Evolutionary conservation across 2,888 invertebrate species (phyloP), one percentile per base, ranked within the genome.

Genomic region (Drosophila neutralis): DNA sequence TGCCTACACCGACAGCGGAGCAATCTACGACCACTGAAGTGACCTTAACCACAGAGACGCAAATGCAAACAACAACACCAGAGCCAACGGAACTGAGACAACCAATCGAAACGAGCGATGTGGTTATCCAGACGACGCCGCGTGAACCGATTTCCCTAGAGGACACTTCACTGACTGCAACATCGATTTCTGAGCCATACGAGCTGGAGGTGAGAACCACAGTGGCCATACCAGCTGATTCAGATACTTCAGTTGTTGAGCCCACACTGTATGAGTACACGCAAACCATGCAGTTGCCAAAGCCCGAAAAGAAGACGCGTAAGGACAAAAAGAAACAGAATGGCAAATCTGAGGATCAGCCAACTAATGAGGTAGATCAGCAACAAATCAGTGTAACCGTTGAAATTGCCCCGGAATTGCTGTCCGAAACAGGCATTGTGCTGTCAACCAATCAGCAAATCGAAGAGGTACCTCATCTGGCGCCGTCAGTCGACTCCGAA

Each of bases 201-300:
- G 92, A 92, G 58, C 73, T 92, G 36, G 91, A 93, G 78, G 91
- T 93, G 35, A 86, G 95, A 92, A 96, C 96, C 18, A 94, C 95
- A 33, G 95, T 96, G 4, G 94, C 95, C 75, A 91, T 94, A 21
- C 93, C 94, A 13, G 92, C 93, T 40, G 94, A 95, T 59, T 94
- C 94, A 0, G 94, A 95, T 69, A 69, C 87, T 42, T 91, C 91
- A 1, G 69, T 89, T 31, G 78, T 77, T 8, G 91, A 92, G 58
- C 91, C 91, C 1, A 71, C 91, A 2, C 61, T 92, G 0, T 91
- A 89, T 53, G 91, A 92, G 60, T 92, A 92, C 69, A 91, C 87
- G 1, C 89, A 93, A 77, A 91, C 90, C 4, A 87, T 92, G 69
- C 90, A 91, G 68, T 60, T 91, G 51, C 91, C 92, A 10, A 89